A percentile compares a stretch with the other conserved stretches of the same genome.
Conservation (phyloP, 2,113 vertebrate genomes). For the Coptodon bakossiorum region DNA sequence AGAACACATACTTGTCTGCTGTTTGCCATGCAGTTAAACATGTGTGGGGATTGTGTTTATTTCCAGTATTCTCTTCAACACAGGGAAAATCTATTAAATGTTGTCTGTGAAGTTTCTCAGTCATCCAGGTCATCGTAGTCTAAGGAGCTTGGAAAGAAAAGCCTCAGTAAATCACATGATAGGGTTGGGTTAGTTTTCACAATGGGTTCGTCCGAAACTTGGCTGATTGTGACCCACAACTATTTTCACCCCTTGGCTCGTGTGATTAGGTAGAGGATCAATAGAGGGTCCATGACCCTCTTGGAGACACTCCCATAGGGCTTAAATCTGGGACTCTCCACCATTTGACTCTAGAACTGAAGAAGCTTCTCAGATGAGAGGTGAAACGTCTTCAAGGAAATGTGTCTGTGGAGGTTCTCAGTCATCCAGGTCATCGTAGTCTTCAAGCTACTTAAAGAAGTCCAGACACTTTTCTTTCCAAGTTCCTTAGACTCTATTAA, state of each 20-base stretch:
- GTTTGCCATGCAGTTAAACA: not conserved
- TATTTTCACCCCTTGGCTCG: not conserved
- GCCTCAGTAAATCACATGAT: not conserved
- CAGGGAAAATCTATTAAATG: not conserved
- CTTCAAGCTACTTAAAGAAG: not conserved
- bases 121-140: not conserved
- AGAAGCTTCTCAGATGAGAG: not conserved
- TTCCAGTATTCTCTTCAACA: not conserved
- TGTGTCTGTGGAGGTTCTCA: not conserved
- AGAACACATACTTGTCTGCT: not conserved
- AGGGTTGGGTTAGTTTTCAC: not conserved
- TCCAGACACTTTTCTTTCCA: not conserved
- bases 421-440: not conserved
- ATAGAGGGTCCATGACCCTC: not conserved
- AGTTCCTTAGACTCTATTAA: not conserved
- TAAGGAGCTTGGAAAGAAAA: not conserved
- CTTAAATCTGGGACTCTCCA: not conserved
- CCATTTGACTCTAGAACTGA: not conserved
- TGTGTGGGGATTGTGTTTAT: not conserved
- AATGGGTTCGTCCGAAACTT: not conserved
- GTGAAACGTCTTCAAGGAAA: not conserved
- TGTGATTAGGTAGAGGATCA: not conserved
- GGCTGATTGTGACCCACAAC: not conserved
- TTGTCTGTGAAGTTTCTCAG: not conserved
- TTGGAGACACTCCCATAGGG: accelerated